Conservation (phyloP, 2,113 vertebrate species). For the Leptobrachium leishanense region DNA sequence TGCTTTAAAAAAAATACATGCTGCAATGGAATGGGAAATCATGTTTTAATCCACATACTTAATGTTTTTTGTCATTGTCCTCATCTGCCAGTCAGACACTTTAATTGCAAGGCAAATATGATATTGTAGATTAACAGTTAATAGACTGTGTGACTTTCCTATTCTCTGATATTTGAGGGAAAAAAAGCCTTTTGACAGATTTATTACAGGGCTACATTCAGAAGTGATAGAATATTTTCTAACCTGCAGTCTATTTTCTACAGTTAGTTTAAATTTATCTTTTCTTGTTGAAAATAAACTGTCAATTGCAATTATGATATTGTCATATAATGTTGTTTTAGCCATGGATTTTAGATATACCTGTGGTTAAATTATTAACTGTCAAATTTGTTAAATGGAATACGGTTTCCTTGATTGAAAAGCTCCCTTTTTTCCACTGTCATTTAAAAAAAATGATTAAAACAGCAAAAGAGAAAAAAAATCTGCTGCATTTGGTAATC, state of each 20-base stretch:
- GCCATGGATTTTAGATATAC: slow-evolving; percentile 39
- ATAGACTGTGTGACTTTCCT: slow-evolving; percentile 84
- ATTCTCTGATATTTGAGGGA: slow-evolving; percentile 75
- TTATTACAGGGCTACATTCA: slow-evolving; percentile 79
- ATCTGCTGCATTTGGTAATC: no score
- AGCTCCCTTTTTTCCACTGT: slow-evolving; percentile 13
- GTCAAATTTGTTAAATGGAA: slow-evolving; percentile 63
- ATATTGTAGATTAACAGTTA: slow-evolving; percentile 87
- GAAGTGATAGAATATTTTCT: slow-evolving; percentile 71
- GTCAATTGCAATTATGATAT: slow-evolving; percentile 81
- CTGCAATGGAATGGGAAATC: no score
- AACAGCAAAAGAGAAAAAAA: slow-evolving; percentile 7
- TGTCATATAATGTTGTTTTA: slow-evolving; percentile 70
- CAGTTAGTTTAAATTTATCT: slow-evolving; percentile 83
- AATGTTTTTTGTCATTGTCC: slow-evolving; percentile 80
- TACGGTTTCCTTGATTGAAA: slow-evolving; percentile 56
- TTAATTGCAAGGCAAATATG: slow-evolving; percentile 79
- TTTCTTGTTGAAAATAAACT: slow-evolving; percentile 79
- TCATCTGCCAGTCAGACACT: slow-evolving; percentile 68
- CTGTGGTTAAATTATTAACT: slow-evolving; percentile 73
- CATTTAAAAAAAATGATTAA: slow-evolving; percentile 14
- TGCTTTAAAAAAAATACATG: no score
- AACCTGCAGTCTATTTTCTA: slow-evolving; percentile 70
- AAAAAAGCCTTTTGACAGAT: slow-evolving; percentile 86
- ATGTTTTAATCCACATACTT: slow-evolving; percentile 42